phyloP scores from a whole-genome alignment of 2,888 invertebrate genomes.

The Brenthis daphne region DNA sequence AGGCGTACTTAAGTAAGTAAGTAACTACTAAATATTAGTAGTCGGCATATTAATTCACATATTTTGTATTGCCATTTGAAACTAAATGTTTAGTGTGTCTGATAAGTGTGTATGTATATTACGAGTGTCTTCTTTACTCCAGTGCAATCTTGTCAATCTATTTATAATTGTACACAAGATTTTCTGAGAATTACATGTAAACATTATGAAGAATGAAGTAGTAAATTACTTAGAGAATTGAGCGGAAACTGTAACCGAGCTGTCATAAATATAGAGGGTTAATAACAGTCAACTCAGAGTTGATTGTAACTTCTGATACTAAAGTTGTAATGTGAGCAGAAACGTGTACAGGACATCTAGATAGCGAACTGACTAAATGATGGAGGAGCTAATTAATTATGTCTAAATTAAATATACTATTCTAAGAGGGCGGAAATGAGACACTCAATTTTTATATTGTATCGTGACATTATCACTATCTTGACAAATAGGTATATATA shows the following conservation, averaged over 20 bases:
- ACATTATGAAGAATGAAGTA: slow-evolving; percentile 38
- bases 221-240: slow-evolving; percentile 45
- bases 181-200: slow-evolving; percentile 28
- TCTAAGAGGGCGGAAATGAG: slow-evolving; percentile 23
- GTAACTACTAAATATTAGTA: too few relatives aligned
- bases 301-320: slow-evolving; percentile 35
- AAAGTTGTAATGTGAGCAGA: slow-evolving; percentile 28
- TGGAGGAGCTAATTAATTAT: slow-evolving; percentile 24
- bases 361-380: slow-evolving; percentile 12
- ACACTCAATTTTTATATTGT: slow-evolving; percentile 18
- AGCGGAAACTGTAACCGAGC: slow-evolving; percentile 36
- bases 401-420: slow-evolving; percentile 15
- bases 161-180: slow-evolving; percentile 16
- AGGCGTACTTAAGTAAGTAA: too few relatives aligned
- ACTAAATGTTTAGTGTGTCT: too few relatives aligned
- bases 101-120: neutral
- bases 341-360: slow-evolving; percentile 18
- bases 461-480: slow-evolving; percentile 21
- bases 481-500: slow-evolving; percentile 17
- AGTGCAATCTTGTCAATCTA: slow-evolving; percentile 19
- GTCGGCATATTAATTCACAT: too few relatives aligned
- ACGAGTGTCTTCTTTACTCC: neutral
- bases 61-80: too few relatives aligned
- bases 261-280: slow-evolving; percentile 44
- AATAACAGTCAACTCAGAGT: slow-evolving; percentile 46